Base-by-base conservation (phyloP, 2,888 invertebrate genomes). In the Ennomos quercinarius region DNA sequence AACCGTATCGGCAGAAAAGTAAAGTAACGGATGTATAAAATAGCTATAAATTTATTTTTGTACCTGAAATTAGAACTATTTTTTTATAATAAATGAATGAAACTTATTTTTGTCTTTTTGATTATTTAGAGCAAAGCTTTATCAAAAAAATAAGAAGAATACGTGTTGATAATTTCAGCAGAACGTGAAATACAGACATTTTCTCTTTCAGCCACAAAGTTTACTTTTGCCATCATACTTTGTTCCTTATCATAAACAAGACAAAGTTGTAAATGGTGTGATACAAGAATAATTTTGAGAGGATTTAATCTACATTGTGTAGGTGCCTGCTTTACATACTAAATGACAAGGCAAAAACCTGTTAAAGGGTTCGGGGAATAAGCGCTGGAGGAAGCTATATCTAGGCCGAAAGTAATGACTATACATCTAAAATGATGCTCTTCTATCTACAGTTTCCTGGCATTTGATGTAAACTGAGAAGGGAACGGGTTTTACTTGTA, bases 21-120 rank as follows among this genome's bases (percentile, higher is more conserved):
- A 39, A 49, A 38, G 27, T 45, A 11, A n/a, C 12, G 40, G 9
- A 10, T 45, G 27, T 27, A 27, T 11, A 9, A 37, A 17, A 46
- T 40, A 55, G 1, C 56, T 57, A 67, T n/a, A n/a, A n/a, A n/a
- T 67, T 61, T 63, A 61, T 61, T 63, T 53, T 67, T 61, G 63
- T 67, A 67, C 63, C 59, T 67, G 64, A 67, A 40, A 13, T 55
- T 60, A 60, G 44, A 37, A 42, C 34, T 58, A 51, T 10, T 41
- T 12, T 41, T 50, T 13, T 47, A 10, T 45, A 48, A 48, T 35
- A 57, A 43, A 41, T 5, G 6, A 10, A 13, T 38, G 0, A 35
- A 35, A 50, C 10, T 27, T 27, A 6, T 27, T 27, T 3, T 3
- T 27, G 27, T 27, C 5, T 4, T 6, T 27, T 27, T 27, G 1